A percentile compares a stretch with the other conserved stretches of the same genome.
These are phyloP conservation scores for Malurus cyaneus DNA, from an alignment of 2,113 vertebrate genomes.

Conservation along the genomic window DNA sequence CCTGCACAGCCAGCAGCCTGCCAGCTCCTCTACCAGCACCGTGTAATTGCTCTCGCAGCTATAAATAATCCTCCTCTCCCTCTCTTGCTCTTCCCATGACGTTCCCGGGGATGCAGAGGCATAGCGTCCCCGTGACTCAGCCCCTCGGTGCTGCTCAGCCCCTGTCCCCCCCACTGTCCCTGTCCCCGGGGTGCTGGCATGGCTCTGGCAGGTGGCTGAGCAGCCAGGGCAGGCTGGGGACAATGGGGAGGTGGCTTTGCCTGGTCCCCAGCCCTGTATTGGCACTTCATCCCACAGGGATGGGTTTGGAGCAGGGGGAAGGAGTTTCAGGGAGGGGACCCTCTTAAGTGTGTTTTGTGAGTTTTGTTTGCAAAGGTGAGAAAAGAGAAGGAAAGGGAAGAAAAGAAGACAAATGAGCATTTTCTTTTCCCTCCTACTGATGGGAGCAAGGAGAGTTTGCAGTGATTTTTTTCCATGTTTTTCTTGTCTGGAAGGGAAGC, in stretches of 20 bases:
- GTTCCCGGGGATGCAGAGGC: neutral
- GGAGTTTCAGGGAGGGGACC: neutral
- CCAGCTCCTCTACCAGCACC: neutral
- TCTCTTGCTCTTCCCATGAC: neutral
- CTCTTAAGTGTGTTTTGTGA: neutral
- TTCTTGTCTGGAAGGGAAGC: neutral
- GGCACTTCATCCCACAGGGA: rapidly evolving
- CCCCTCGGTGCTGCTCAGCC: neutral
- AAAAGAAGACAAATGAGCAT: neutral
- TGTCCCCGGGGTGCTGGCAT: neutral
- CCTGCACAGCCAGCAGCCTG: neutral
- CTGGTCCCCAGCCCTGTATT: neutral
- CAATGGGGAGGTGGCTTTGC: neutral
- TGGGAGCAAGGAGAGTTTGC: neutral
- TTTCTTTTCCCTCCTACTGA: neutral
- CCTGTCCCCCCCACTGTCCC: neutral
- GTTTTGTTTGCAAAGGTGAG: neutral
- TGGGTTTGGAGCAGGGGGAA: neutral
- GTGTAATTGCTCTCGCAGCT: neutral
- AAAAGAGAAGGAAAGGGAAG: neutral
- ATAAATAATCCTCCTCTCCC: conserved; percentile 1
- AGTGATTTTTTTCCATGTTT: neutral
- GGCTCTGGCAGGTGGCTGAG: neutral
- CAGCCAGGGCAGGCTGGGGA: neutral
- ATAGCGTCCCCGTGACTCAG: neutral